These are phyloP conservation scores for Xestobium rufovillosum DNA, from an alignment of 2,888 invertebrate genomes.

Conservation along the genomic window DNA sequence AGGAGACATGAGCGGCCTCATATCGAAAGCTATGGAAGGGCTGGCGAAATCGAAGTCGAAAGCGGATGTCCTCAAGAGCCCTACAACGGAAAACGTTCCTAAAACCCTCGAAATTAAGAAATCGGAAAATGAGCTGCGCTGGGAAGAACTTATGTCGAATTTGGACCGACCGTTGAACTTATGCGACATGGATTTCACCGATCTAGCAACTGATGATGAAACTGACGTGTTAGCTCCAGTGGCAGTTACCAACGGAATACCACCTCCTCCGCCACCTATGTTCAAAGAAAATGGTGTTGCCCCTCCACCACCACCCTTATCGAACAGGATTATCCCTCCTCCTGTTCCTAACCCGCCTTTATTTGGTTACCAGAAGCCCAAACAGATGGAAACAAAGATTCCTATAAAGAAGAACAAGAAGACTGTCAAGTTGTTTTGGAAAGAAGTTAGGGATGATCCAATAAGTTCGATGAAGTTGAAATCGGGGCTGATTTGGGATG, in stretches of 20 bases:
- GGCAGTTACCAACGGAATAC: conserved; percentile 57
- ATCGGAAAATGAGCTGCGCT: conserved; percentile 89
- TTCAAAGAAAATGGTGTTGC: conserved; percentile 30
- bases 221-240: conserved; percentile 66
- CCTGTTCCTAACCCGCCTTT: conserved; percentile 45
- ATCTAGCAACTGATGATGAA: conserved; percentile 83
- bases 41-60: conserved; percentile 80
- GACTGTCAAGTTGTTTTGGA: conserved; percentile 97
- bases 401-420: conserved; percentile 82
- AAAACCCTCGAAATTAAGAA: conserved; percentile 66
- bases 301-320: conserved; percentile 51
- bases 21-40: conserved; percentile 83
- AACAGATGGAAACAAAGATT: conserved; percentile 39
- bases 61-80: conserved; percentile 65
- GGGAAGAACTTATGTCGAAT: conserved; percentile 83
- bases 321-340: conserved; percentile 44
- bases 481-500: conserved; percentile 82
- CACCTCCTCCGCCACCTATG: conserved; percentile 75
- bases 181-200: conserved; percentile 95
- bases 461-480: conserved; percentile 51
- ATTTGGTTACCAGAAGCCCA: conserved; percentile 37
- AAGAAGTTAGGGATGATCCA: conserved; percentile 79
- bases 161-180: conserved; percentile 69
- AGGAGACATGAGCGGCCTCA: conserved; percentile 81
- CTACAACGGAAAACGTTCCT: conserved; percentile 59